Percentiles rank a stretch among this genome's conserved stretches.
phyloP scores from a whole-genome alignment of 2,113 vertebrate species.

The Pseudolaguvia tuberculata region DNA sequence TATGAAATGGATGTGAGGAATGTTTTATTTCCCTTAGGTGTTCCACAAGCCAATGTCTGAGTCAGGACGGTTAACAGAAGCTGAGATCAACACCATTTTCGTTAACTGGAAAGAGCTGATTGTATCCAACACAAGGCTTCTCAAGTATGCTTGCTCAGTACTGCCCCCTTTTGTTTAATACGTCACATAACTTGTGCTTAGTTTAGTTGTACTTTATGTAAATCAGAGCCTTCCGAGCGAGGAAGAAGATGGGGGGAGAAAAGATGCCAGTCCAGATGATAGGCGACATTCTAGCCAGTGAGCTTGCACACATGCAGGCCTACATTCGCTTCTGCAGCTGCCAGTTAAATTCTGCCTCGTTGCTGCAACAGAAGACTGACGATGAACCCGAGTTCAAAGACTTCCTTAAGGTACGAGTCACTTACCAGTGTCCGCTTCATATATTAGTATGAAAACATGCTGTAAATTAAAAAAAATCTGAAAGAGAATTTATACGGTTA shows the following conservation, averaged over 20 bases:
- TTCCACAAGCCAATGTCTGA: slow-evolving; percentile 89
- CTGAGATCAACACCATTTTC: slow-evolving; percentile 88
- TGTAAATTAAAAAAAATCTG: no score
- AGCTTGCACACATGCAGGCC: slow-evolving; percentile 92
- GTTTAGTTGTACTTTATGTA: neutral
- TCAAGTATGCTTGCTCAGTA: slow-evolving; percentile 75
- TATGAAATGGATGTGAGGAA: neutral
- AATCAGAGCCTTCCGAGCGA: slow-evolving; percentile 76
- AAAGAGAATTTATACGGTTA: no score
- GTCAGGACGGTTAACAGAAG: slow-evolving; percentile 77
- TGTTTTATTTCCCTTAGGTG: slow-evolving; percentile 66
- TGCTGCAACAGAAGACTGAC: slow-evolving; percentile 87
- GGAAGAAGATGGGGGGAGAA: slow-evolving; percentile 86
- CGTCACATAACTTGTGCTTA: neutral
- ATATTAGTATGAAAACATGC: no score
- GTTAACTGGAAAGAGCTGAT: slow-evolving; percentile 97
- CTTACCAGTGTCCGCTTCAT: neutral
- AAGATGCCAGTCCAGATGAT: slow-evolving; percentile 91
- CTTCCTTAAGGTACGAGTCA: slow-evolving; percentile 80
- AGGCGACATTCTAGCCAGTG: slow-evolving; percentile 80
- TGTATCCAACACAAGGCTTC: slow-evolving; percentile 82
- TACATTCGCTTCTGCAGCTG: slow-evolving; percentile 95
- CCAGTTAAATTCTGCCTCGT: slow-evolving; percentile 81
- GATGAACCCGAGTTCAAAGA: slow-evolving; percentile 88
- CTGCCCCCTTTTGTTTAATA: neutral